Evolutionary conservation across 92 coral and sea anemone genomes (phyloP).

Genomic region (Micromussa lordhowensis): DNA sequence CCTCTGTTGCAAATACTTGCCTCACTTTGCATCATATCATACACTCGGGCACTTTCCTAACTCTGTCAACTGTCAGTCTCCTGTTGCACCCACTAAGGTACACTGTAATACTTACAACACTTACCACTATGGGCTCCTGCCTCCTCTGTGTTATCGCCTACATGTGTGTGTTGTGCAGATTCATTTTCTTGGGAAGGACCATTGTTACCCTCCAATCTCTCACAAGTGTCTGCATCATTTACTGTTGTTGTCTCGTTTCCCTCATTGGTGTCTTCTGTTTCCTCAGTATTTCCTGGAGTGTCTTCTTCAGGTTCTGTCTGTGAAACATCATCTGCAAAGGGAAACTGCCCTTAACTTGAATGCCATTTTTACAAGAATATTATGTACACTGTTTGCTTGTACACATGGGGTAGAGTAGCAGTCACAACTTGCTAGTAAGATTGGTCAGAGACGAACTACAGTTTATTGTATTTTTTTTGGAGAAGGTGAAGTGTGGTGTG

Average conservation of each 20-base stretch:
- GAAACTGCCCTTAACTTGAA: not conserved
- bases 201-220: conserved; percentile 7
- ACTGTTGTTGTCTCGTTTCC: not conserved
- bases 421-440: too few relatives aligned
- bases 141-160: not conserved
- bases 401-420: too few relatives aligned
- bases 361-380: too few relatives aligned
- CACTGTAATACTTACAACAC: not conserved
- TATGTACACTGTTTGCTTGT: too few relatives aligned
- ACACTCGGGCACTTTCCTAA: too few relatives aligned
- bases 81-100: too few relatives aligned
- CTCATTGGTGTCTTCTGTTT: not conserved
- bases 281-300: conserved; percentile 11
- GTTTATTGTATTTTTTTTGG: too few relatives aligned
- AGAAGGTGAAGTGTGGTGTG: not conserved
- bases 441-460: too few relatives aligned
- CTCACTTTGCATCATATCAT: not conserved
- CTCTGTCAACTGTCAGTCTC: too few relatives aligned
- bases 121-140: conserved; percentile 3
- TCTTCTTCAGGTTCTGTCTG: conserved; percentile 31
- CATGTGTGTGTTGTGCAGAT: not conserved
- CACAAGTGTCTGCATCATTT: not conserved
- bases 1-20: not conserved
- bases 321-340: conserved; percentile 4
- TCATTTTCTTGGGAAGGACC: not conserved